These are phyloP conservation scores for Numida meleagris DNA, from an alignment of 2,113 vertebrate species.

Conservation along the genomic window DNA sequence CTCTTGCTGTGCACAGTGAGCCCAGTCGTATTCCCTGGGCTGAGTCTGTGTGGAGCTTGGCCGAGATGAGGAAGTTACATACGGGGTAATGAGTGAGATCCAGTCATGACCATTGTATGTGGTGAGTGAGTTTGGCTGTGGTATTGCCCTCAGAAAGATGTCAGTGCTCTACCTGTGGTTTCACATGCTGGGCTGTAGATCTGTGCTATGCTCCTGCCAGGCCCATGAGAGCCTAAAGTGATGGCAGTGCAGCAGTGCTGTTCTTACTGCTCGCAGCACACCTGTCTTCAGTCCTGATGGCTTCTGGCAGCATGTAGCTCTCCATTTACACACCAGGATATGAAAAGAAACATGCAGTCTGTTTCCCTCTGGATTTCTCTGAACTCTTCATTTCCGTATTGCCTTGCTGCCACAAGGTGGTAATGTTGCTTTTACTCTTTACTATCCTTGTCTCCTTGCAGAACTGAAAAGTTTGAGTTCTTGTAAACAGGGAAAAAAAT, in stretches of 20 bases:
- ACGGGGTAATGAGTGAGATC: background rate
- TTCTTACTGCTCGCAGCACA: background rate
- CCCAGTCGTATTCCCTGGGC: background rate
- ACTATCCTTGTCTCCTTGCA: background rate
- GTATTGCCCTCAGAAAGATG: background rate
- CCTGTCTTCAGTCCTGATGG: background rate
- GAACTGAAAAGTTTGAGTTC: background rate
- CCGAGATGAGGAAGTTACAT: background rate
- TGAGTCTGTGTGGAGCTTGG: accelerated
- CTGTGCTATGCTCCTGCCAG: background rate
- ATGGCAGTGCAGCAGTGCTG: accelerated
- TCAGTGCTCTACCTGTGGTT: background rate
- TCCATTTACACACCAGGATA: background rate
- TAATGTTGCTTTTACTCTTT: constrained; percentile 54
- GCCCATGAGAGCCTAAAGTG: background rate
- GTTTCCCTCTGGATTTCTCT: background rate
- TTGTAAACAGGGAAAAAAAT: background rate
- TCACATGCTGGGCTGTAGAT: background rate
- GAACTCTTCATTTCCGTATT: background rate
- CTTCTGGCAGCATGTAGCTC: background rate
- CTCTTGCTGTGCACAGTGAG: background rate
- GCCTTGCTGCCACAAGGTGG: constrained; percentile 57
- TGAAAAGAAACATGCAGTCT: background rate
- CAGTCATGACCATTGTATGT: background rate
- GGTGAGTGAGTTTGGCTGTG: background rate